Conservation (phyloP, 23 tunicate genomes). For the Botrylloides violaceus region DNA sequence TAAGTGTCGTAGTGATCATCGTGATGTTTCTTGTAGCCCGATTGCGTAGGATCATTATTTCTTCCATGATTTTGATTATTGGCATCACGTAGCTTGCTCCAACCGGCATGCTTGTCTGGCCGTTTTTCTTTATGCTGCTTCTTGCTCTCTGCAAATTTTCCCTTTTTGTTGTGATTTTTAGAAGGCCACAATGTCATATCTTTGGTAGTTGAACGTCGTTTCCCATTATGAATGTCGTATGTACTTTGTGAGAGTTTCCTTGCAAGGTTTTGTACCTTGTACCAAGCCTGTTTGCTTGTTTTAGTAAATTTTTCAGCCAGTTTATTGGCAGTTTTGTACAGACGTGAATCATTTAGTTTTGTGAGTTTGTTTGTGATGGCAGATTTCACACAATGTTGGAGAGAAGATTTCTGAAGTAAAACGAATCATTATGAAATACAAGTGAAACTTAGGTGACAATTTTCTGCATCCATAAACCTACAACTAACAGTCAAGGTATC, state of each 20-base stretch:
- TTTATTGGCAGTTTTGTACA: slow-evolving; percentile 2
- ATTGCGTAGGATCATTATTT: background rate
- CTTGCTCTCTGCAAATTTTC: background rate
- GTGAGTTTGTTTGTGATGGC: background rate
- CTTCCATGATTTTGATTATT: background rate
- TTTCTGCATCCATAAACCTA: too few species aligned
- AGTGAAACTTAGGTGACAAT: too few species aligned
- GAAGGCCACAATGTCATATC: too few species aligned
- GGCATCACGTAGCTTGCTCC: too few species aligned
- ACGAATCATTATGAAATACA: too few species aligned
- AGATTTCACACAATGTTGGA: background rate
- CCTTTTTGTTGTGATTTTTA: too few species aligned
- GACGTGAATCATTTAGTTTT: background rate
- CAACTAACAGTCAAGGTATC: too few species aligned
- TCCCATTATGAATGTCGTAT: background rate
- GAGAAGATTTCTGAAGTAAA: slow-evolving; percentile 23
- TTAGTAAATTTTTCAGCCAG: slow-evolving; percentile 2
- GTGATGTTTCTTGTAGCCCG: background rate
- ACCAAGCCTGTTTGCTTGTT: slow-evolving; percentile 17
- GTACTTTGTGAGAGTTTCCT: background rate
- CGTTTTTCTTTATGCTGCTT: background rate
- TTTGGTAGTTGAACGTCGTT: background rate
- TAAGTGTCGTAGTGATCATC: background rate
- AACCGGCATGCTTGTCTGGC: background rate
- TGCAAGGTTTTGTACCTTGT: background rate